These are phyloP conservation scores for Drosophila lutescens DNA, from an alignment of 2,888 invertebrate genomes.

Conservation along the genomic window DNA sequence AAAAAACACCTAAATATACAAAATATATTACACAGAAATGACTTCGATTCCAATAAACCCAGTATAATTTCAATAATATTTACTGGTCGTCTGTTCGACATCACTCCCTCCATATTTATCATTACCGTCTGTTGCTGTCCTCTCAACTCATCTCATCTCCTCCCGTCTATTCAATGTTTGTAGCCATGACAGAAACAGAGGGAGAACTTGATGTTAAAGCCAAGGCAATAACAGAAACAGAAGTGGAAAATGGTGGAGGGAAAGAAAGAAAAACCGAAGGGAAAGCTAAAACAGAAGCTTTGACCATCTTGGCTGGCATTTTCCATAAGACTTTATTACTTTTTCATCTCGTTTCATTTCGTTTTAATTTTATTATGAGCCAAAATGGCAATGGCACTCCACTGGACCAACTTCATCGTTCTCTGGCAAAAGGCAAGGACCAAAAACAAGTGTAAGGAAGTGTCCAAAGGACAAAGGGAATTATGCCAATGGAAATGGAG, in stretches of 20 bases:
- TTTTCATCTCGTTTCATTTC: slow-evolving; percentile 81
- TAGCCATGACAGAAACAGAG: slow-evolving; percentile 43
- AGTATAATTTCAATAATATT: slow-evolving; percentile 1
- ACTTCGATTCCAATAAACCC: background rate
- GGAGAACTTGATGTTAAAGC: slow-evolving; percentile 15
- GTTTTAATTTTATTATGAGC: slow-evolving; percentile 80
- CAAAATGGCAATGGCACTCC: slow-evolving; percentile 60
- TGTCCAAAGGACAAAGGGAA: slow-evolving; percentile 35
- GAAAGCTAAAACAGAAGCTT: slow-evolving; percentile 41
- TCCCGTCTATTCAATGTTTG: slow-evolving; percentile 51
- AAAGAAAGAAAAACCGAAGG: background rate
- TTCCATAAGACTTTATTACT: slow-evolving; percentile 81
- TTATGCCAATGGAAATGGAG: slow-evolving; percentile 33
- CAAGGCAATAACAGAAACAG: slow-evolving; percentile 27
- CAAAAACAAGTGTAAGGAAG: slow-evolving; percentile 53
- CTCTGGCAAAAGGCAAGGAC: slow-evolving; percentile 10
- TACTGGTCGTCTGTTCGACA: slow-evolving; percentile 31
- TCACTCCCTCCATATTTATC: slow-evolving; percentile 27
- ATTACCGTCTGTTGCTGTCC: slow-evolving; percentile 24
- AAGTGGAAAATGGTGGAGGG: background rate
- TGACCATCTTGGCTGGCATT: slow-evolving; percentile 56
- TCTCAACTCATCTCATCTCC: slow-evolving; percentile 34
- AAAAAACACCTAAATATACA: no score
- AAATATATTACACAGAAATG: background rate
- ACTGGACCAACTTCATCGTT: slow-evolving; percentile 42